Evolutionary conservation across 1,140 invertebrate genomes (phyloP), one percentile per base, ranked within the genome.

Genomic region (Colletes latitarsis): DNA sequence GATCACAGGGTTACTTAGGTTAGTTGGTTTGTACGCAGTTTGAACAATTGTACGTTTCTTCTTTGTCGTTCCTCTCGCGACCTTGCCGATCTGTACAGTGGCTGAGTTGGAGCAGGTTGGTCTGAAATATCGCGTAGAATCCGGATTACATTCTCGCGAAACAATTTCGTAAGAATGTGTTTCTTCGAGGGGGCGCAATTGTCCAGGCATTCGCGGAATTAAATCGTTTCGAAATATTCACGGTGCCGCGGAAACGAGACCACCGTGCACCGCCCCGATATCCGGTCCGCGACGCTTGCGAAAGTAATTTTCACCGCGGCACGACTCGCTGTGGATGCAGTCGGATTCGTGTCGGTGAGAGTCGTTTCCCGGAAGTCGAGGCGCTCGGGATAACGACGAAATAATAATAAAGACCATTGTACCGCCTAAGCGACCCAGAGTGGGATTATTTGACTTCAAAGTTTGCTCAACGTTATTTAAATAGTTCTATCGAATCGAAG

Each of bases 71-170:
- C 12, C 49, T 14, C 17, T 60, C 17, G 49, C 41, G 43, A 43
- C 52, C 69, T 77, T 53, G 63, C 1, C 55, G 41, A 52, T 67
- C 71, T 8, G 39, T 39, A 39, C 19, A 46, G 67, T n/a, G 49
- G n/a, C 46, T 10, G 6, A n/a, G n/a, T n/a, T n/a, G 30, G 30
- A 30, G 8, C 43, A 6, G 43, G 43, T n/a, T n/a, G n/a, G n/a
- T 3, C n/a, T 15, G 63, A 84, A 77, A 81, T 77, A 72, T 84
- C 57, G 72, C 55, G 57, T 10, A 62, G 63, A 58, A 84, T 78
- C 64, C 70, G 77, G 77, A 85, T 80, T 71, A 41, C 67, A 64
- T 84, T 84, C 68, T 49, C 5, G 41, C n/a, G 63, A 19, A 39
- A 77, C 71, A 62, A 75, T 82, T 73, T 82, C 76, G 64, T 43